Evolutionary conservation across 2,797 vertebrate species (phyloP).

Genomic region (Pangasius larnaudii): DNA sequence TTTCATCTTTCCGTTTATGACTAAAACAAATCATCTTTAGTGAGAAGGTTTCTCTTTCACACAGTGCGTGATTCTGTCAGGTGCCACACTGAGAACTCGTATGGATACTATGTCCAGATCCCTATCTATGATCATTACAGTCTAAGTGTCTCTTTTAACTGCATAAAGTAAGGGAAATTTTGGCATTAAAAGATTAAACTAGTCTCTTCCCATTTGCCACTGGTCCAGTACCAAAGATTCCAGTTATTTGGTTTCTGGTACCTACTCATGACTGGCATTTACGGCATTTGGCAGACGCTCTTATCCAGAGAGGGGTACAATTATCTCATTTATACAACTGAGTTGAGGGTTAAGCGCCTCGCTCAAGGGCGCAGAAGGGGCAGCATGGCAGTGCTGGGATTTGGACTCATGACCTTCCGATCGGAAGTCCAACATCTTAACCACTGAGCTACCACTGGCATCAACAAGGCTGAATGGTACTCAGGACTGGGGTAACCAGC

Average conservation of each 20-base stretch:
- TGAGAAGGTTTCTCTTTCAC: not conserved
- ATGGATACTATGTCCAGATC: not conserved
- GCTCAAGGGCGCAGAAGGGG: no score
- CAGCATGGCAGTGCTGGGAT: no score
- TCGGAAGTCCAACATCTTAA: no score
- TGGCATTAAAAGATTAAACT: not conserved
- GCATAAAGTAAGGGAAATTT: not conserved
- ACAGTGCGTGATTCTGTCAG: not conserved
- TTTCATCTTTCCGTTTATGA: not conserved
- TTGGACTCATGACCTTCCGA: no score
- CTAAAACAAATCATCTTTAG: not conserved
- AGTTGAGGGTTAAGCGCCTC: no score
- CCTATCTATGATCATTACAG: not conserved
- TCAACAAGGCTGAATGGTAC: not conserved
- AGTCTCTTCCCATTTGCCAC: not conserved
- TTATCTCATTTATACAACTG: no score
- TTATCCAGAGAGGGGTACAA: no score
- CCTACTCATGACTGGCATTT: not conserved
- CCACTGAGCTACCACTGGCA: not conserved
- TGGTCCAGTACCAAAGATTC: not conserved
- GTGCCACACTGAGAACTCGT: not conserved
- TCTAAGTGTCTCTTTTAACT: not conserved
- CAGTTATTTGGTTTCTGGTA: not conserved
- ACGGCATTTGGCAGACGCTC: not conserved
- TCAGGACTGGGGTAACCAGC: not conserved